Evolutionary conservation across 2,113 vertebrate species (phyloP), one percentile per base, ranked within the genome.

Genomic region (Semicossyphus pulcher): DNA sequence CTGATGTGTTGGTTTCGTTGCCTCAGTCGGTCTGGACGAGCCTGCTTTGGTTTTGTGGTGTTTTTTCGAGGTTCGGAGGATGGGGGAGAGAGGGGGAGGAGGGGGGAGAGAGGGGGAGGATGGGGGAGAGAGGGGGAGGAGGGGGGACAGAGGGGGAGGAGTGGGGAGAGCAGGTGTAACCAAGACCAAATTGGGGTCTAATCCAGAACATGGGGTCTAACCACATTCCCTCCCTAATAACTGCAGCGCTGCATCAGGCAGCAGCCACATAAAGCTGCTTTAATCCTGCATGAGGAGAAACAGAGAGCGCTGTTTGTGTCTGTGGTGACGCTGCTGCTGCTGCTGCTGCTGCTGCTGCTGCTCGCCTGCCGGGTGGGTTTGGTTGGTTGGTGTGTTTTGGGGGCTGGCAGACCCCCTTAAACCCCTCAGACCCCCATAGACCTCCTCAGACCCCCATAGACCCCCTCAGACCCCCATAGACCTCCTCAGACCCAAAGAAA

Each of bases 181-280:
- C 53, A 34, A 45, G 29, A 12, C 51, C 16, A 29, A 25, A 66
- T n/a, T 56, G 57, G 45, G 41, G 34, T 67, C 23, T 67, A 66
- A 79, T 79, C 76, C 54, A 66, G 4, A 37, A 59, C 52, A 45
- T 58, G 52, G 28, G 4, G 29, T 66, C 54, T 56, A 32, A 78
- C 47, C 68, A 32, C 68, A 41, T 53, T 48, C 37, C 68, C 60
- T 37, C 36, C 9, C n/a, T 42, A 72, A 68, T 73, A 49, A 60
- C 39, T 18, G 29, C 3, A 3, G 49, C 1, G 41, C 41, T 20
- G 26, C 58, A 9, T 64, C 59, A 59, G 51, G 28, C 42, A 4
- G 12, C 72, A 65, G 49, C 78, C 60, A 14, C 78, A 60, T 53
- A 76, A 71, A 39, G 53, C 78, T 21, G 60, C 65, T 69, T 0